phyloP scores from a whole-genome alignment of 1,140 invertebrate species.

The Drosophila nikananu region DNA sequence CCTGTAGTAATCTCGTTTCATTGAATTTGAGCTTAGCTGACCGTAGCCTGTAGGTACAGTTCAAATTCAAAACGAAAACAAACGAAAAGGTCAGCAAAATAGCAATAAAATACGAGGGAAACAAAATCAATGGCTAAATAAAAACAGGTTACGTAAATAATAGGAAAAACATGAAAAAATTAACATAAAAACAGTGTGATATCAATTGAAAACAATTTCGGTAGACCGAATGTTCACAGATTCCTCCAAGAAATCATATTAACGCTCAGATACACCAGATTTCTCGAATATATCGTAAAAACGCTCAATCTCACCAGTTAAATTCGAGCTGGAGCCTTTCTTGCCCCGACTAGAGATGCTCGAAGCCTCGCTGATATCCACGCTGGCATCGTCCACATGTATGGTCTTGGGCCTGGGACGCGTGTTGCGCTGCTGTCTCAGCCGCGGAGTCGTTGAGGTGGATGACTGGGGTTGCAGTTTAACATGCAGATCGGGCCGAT shows the following conservation, averaged over 20 bases:
- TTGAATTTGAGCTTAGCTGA: conserved; percentile 87
- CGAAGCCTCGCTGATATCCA: conserved; percentile 90
- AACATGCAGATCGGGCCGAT: conserved; percentile 89
- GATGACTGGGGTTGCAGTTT: conserved; percentile 73
- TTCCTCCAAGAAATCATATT: not conserved
- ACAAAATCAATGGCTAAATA: conserved; percentile 36
- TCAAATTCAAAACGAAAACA: conserved; percentile 84
- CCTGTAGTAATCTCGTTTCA: conserved; percentile 94
- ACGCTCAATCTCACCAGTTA: conserved; percentile 88
- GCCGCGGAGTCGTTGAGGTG: conserved; percentile 86
- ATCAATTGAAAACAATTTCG: conserved; percentile 19
- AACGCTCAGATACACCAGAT: not conserved
- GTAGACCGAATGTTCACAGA: conserved; percentile 20
- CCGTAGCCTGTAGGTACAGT: conserved; percentile 70
- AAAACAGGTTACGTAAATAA: conserved; percentile 30
- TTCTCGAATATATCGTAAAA: not conserved
- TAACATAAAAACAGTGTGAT: conserved; percentile 14
- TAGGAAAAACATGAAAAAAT: conserved; percentile 55
- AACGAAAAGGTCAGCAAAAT: conserved; percentile 56
- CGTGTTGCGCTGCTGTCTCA: conserved; percentile 87
- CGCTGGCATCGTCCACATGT: conserved; percentile 92
- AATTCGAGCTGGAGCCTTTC: conserved; percentile 92
- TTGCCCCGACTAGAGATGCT: conserved; percentile 90
- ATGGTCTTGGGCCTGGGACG: conserved; percentile 94
- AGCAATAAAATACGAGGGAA: conserved; percentile 27